Evolutionary conservation across 2,888 invertebrate species (phyloP).

Genomic region (Meiosimyza platycephala): DNA sequence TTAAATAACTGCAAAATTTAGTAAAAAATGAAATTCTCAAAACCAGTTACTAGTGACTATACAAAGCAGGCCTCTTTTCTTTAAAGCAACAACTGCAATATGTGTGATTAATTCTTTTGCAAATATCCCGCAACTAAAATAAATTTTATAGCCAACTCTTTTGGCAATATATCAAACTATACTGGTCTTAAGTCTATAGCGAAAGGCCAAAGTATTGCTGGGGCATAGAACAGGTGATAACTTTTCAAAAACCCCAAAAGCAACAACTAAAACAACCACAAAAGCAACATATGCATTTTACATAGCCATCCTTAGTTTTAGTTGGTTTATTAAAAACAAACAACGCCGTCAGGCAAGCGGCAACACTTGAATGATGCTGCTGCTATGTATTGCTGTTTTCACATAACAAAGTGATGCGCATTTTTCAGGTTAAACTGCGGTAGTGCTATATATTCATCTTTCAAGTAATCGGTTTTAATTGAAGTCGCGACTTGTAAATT

Average conservation of each 20-base stretch:
- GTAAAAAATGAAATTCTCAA: constrained; percentile 53
- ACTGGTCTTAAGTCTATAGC: background rate
- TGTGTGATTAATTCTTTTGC: constrained; percentile 28
- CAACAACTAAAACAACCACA: constrained; percentile 6
- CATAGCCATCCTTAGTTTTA: background rate
- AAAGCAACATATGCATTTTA: constrained; percentile 5
- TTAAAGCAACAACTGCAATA: background rate
- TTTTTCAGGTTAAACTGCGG: background rate
- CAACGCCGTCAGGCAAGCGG: constrained; percentile 24
- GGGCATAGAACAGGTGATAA: constrained; percentile 15
- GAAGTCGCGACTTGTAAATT: no score
- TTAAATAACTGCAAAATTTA: constrained; percentile 60
- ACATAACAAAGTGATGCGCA: constrained; percentile 1
- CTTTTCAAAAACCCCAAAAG: constrained; percentile 22
- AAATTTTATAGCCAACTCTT: constrained; percentile 10
- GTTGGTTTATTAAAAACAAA: constrained; percentile 26
- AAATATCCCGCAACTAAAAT: constrained; percentile 32
- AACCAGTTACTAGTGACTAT: constrained; percentile 4
- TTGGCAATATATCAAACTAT: constrained; percentile 13
- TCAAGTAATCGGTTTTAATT: no score
- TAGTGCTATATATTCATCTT: no score
- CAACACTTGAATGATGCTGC: constrained; percentile 20
- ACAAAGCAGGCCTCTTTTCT: background rate
- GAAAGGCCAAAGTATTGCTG: background rate
- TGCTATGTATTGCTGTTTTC: constrained; percentile 6